Evolutionary conservation across 2,888 invertebrate species (phyloP).

Genomic region (Miltochrista miniata): DNA sequence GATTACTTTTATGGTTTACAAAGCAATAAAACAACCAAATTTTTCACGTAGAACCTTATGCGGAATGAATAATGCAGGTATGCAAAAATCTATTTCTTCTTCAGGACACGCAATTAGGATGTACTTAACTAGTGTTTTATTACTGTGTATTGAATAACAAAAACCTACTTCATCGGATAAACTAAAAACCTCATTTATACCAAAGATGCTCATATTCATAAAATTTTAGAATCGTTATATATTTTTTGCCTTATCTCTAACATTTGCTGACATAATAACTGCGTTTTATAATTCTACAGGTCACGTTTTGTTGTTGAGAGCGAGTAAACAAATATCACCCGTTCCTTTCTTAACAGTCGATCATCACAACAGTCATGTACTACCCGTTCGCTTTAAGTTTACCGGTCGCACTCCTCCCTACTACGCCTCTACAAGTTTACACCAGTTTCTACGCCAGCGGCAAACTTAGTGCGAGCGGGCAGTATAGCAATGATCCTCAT

Average conservation of each 20-base stretch:
- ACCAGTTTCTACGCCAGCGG: too few relatives aligned
- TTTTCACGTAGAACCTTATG: constrained; percentile 48
- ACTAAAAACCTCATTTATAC: too few relatives aligned
- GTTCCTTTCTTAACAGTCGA: constrained; percentile 1
- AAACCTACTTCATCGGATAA: constrained; percentile 4
- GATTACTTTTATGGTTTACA: constrained; percentile 30
- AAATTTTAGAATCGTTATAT: too few relatives aligned
- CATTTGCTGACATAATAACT: not conserved
- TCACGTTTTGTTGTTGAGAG: not conserved
- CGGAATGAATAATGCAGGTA: constrained; percentile 70
- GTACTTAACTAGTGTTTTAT: constrained; percentile 53
- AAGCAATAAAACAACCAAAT: constrained; percentile 48
- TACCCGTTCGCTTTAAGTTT: too few relatives aligned
- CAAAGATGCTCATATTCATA: too few relatives aligned
- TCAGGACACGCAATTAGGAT: constrained; percentile 65
- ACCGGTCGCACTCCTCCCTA: too few relatives aligned
- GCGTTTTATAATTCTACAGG: not conserved
- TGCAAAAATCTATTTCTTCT: constrained; percentile 72
- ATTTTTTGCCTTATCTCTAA: too few relatives aligned
- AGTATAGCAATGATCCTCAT: too few relatives aligned
- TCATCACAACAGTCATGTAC: constrained; percentile 6
- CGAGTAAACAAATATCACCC: not conserved
- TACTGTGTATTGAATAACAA: constrained; percentile 60
- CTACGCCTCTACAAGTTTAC: too few relatives aligned
- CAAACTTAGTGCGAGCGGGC: too few relatives aligned